Evolutionary conservation across 2,113 vertebrate species (phyloP).

Genomic region (Platichthys flesus): DNA sequence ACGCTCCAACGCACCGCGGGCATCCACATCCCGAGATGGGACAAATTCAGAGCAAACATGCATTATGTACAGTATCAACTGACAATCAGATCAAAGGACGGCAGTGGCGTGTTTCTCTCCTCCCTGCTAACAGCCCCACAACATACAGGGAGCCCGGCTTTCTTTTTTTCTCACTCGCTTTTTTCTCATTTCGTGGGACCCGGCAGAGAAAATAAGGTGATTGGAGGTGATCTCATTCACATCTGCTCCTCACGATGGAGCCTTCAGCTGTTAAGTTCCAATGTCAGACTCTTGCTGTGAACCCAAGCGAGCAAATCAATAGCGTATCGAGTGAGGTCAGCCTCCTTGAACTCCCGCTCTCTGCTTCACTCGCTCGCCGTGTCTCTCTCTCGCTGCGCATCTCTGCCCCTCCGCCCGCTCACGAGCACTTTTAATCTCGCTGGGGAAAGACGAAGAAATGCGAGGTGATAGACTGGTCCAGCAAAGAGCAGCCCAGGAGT

Average conservation of each 20-base stretch:
- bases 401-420: conserved; percentile 38
- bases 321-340: conserved; percentile 76
- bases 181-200: neutral
- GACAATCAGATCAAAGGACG: neutral
- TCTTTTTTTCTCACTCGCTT: neutral
- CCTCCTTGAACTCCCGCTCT: conserved; percentile 70
- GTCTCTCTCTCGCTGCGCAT: conserved; percentile 6
- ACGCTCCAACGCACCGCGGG: conserved; percentile 5
- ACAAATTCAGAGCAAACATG: conserved; percentile 17
- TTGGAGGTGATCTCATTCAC: conserved; percentile 56
- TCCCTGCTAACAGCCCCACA: neutral
- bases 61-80: conserved; percentile 36
- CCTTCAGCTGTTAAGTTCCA: conserved; percentile 69
- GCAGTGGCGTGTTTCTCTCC: neutral
- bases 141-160: neutral
- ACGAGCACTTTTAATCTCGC: conserved; percentile 41
- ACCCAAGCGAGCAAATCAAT: conserved; percentile 78
- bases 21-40: conserved; percentile 7
- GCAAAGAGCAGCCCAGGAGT: neutral
- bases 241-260: conserved; percentile 64
- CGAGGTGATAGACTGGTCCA: neutral
- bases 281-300: conserved; percentile 70
- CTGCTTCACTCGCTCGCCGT: conserved; percentile 27
- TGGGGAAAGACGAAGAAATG: conserved; percentile 33
- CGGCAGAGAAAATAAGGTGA: conserved; percentile 40